Percentiles rank a stretch among this genome's conserved stretches.
Conservation (phyloP, 2,113 vertebrate species). For the Hippocampus zosterae region DNA sequence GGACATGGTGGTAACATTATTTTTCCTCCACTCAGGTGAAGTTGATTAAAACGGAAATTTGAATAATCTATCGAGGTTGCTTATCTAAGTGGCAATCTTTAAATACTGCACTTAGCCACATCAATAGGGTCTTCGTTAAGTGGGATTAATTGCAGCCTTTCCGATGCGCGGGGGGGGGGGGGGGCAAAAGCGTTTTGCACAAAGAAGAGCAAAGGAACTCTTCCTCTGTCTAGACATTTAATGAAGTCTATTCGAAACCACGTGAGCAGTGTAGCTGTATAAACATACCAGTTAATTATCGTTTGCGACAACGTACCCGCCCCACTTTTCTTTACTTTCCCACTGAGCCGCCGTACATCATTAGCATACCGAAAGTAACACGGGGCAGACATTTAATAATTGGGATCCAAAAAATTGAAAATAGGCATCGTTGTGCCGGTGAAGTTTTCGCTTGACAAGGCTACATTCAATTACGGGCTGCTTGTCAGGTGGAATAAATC, state of each 20-base stretch:
- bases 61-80: constrained; percentile 10
- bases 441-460: constrained; percentile 49
- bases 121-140: constrained; percentile 23
- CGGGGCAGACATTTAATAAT: constrained; percentile 49
- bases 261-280: background rate
- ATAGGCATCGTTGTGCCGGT: constrained; percentile 33
- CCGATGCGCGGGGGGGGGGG: background rate
- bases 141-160: background rate
- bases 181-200: constrained; percentile 1
- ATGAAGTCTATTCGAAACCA: constrained; percentile 33
- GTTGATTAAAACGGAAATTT: constrained; percentile 14
- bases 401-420: constrained; percentile 37
- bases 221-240: constrained; percentile 18
- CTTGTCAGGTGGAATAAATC: constrained; percentile 59
- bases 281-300: constrained; percentile 38
- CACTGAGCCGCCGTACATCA: constrained; percentile 18
- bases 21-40: background rate
- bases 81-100: constrained; percentile 20
- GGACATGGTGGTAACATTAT: constrained; percentile 23
- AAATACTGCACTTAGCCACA: constrained; percentile 8
- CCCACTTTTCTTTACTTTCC: constrained; percentile 15
- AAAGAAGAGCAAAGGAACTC: constrained; percentile 13
- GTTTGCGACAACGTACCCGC: constrained; percentile 41
- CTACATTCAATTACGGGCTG: constrained; percentile 56
- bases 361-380: constrained; percentile 38